Evolutionary conservation across 1,140 invertebrate species (phyloP).

Genomic region (Leptinotarsa texana): DNA sequence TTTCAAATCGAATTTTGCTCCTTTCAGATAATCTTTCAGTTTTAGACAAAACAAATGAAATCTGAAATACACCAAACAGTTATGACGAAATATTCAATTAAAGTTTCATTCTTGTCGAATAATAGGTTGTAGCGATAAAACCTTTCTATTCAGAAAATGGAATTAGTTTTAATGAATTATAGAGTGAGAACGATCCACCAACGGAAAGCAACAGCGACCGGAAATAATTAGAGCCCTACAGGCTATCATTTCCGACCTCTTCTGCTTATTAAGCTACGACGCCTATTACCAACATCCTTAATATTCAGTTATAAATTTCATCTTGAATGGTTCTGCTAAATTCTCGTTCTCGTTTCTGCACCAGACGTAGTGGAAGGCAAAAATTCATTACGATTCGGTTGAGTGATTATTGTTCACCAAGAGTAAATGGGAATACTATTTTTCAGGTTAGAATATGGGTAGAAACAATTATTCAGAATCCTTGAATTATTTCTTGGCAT

Average conservation of each 20-base stretch:
- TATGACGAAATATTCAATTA: not conserved
- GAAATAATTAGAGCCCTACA: constrained; percentile 45
- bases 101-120: not conserved
- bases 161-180: constrained; percentile 27
- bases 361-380: not conserved
- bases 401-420: not conserved
- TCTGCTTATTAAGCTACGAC: constrained; percentile 44
- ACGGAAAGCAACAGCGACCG: constrained; percentile 33
- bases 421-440: not conserved
- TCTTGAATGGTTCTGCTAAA: constrained; percentile 19
- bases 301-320: constrained; percentile 28
- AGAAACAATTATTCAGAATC: too few relatives aligned
- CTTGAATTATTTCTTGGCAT: too few relatives aligned
- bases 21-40: too few relatives aligned
- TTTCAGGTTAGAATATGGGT: too few relatives aligned
- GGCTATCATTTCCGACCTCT: constrained; percentile 47
- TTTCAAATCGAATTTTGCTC: too few relatives aligned
- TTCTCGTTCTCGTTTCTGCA: constrained; percentile 1
- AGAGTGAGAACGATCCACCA: constrained; percentile 26
- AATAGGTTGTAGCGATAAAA: constrained; percentile 16
- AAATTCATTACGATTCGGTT: constrained; percentile 3
- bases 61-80: too few relatives aligned
- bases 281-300: constrained; percentile 38
- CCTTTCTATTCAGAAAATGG: constrained; percentile 8
- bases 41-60: too few relatives aligned